Conservation (phyloP, 2,113 vertebrate genomes). For the Hemichromis elongatus region DNA sequence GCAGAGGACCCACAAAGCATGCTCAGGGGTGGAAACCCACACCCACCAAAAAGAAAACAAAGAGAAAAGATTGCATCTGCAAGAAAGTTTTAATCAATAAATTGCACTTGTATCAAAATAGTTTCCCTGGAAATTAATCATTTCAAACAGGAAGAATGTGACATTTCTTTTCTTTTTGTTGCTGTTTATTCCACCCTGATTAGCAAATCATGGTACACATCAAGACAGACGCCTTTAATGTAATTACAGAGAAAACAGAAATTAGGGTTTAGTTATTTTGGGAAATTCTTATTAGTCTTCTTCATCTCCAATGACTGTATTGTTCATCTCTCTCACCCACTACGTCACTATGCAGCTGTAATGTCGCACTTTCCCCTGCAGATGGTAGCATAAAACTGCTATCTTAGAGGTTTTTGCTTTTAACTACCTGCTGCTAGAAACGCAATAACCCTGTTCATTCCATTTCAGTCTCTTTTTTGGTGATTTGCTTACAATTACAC, state of each 20-base stretch:
- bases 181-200: neutral
- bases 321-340: neutral
- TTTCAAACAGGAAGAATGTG: neutral
- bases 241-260: neutral
- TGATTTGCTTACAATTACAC: neutral
- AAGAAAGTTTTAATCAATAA: neutral
- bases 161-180: neutral
- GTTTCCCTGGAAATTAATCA: neutral
- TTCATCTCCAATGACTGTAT: too few relatives aligned
- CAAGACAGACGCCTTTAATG: neutral
- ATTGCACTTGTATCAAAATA: neutral
- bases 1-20: neutral
- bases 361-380: constrained; percentile 6
- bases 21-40: neutral
- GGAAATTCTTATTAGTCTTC: neutral
- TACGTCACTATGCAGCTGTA: neutral
- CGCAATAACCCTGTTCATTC: neutral
- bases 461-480: neutral
- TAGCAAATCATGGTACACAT: neutral
- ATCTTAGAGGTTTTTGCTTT: neutral
- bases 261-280: neutral
- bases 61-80: neutral
- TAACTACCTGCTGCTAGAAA: neutral
- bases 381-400: constrained; percentile 21
- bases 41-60: neutral